Percentiles rank a stretch among this genome's conserved stretches.
Conservation (phyloP, 2,888 invertebrate species). For the Hydroisotoma schaefferi region DNA sequence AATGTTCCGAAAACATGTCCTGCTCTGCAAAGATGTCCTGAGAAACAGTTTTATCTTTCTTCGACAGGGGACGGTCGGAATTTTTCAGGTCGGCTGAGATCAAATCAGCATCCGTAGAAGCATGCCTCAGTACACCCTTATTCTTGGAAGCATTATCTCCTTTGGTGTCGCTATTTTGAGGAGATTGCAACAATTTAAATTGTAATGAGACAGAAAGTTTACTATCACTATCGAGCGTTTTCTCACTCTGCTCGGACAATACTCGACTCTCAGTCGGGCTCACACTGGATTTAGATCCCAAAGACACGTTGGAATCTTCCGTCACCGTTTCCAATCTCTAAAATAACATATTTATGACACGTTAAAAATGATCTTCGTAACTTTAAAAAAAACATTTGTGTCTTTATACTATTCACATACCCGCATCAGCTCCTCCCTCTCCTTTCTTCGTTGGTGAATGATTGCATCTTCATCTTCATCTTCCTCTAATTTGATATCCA, state of each 20-base stretch:
- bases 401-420: no score
- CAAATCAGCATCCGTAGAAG: not conserved
- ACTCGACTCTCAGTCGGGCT: constrained; percentile 41
- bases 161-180: constrained; percentile 43
- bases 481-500: constrained; percentile 68
- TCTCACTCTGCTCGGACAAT: constrained; percentile 49
- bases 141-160: constrained; percentile 9
- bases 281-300: constrained; percentile 39
- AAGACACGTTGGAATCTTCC: constrained; percentile 58
- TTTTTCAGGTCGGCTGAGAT: not conserved
- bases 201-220: constrained; percentile 48
- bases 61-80: not conserved
- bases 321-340: constrained; percentile 60
- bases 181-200: constrained; percentile 48
- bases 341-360: constrained; percentile 24
- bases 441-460: constrained; percentile 80
- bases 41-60: constrained; percentile 56
- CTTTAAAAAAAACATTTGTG: no score
- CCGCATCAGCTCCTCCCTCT: constrained; percentile 81
- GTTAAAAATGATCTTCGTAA: no score
- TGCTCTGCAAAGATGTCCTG: constrained; percentile 83
- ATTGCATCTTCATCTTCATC: constrained; percentile 91
- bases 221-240: constrained; percentile 49
- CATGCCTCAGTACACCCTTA: not conserved
- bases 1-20: constrained; percentile 72